These are phyloP conservation scores for Malaclemys terrapin DNA, from an alignment of 2,113 vertebrate species.

Conservation along the genomic window DNA sequence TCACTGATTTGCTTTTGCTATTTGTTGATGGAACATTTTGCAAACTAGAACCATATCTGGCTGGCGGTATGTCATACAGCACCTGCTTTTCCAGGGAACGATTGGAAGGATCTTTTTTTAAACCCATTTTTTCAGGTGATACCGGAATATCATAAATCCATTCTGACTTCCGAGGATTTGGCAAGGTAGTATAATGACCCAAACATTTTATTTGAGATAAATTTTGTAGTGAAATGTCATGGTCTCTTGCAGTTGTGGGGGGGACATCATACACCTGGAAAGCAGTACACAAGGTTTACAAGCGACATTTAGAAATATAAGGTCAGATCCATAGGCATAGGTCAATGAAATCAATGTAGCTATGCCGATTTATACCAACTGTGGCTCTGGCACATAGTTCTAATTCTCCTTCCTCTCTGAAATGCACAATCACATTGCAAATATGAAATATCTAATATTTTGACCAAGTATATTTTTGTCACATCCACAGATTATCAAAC, in stretches of 20 bases:
- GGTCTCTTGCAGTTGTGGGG: slow-evolving; percentile 69
- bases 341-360: neutral
- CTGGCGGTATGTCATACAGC: slow-evolving; percentile 70
- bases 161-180: slow-evolving; percentile 82
- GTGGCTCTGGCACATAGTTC: neutral
- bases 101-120: neutral
- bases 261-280: slow-evolving; percentile 83
- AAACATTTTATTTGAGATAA: slow-evolving; percentile 39
- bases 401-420: neutral
- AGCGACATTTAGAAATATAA: neutral
- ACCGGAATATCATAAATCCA: slow-evolving; percentile 90
- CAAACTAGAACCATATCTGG: neutral
- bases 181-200: slow-evolving; percentile 79
- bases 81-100: slow-evolving; percentile 1
- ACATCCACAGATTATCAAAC: neutral
- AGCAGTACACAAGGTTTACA: neutral
- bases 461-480: neutral
- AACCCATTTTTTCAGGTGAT: slow-evolving; percentile 73
- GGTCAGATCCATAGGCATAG: neutral
- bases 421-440: neutral
- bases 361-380: rapidly evolving
- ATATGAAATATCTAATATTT: neutral
- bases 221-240: slow-evolving; percentile 66
- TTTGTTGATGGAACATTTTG: neutral
- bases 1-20: neutral